Evolutionary conservation across 2,113 vertebrate species (phyloP).

Genomic region (Dipodomys merriami): DNA sequence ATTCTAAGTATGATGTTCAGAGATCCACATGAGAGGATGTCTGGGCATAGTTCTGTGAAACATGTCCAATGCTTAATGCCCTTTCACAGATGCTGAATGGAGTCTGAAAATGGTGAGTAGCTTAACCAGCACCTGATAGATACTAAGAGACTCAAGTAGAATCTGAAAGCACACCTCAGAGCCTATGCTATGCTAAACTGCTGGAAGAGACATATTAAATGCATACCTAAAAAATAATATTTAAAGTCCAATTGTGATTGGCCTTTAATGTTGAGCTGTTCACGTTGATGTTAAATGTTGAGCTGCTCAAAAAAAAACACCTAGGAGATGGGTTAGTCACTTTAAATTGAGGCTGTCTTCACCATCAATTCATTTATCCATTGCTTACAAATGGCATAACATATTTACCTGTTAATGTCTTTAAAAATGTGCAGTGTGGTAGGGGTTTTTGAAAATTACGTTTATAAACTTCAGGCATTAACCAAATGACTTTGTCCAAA

Average conservation of each 20-base stretch:
- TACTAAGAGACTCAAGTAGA: neutral
- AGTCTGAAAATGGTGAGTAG: neutral
- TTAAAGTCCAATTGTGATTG: neutral
- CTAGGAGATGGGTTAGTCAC: neutral
- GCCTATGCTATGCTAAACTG: neutral
- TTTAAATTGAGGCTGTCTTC: neutral
- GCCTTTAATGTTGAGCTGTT: neutral
- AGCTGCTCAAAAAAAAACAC: neutral
- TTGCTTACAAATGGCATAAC: neutral
- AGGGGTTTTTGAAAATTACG: rapidly evolving
- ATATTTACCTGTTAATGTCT: neutral
- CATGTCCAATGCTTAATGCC: neutral
- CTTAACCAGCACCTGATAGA: too few species aligned
- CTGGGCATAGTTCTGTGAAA: neutral
- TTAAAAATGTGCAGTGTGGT: neutral
- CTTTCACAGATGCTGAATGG: neutral
- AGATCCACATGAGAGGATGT: neutral
- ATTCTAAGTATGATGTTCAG: neutral
- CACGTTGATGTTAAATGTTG: neutral
- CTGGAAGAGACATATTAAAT: neutral
- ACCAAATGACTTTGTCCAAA: neutral
- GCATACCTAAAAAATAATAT: neutral
- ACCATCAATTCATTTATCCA: neutral
- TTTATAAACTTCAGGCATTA: neutral
- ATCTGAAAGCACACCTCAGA: neutral